phyloP scores from a whole-genome alignment of 2,113 vertebrate species.

The Phodopus roborovskii region DNA sequence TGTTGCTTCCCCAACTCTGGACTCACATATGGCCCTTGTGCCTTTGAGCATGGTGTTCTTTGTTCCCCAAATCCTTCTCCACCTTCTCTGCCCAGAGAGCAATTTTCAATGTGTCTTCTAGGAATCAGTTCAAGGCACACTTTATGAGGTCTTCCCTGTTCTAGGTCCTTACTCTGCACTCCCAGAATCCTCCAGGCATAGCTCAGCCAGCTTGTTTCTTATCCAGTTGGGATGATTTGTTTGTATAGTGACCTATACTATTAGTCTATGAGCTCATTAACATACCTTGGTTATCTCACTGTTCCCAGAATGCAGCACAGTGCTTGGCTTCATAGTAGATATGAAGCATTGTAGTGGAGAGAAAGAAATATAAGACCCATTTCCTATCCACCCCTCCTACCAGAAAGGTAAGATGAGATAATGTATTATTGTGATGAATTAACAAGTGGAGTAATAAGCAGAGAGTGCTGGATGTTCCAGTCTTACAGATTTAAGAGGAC shows the following conservation, averaged over 20 bases:
- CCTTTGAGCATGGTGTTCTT: neutral
- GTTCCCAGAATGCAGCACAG: neutral
- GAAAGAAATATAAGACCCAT: neutral
- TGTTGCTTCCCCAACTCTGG: neutral
- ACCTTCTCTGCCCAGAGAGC: neutral
- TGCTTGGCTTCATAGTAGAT: neutral
- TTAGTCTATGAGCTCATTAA: neutral
- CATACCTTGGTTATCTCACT: neutral
- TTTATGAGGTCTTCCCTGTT: neutral
- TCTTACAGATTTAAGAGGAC: neutral
- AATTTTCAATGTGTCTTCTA: neutral
- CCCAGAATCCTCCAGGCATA: neutral
- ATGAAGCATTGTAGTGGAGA: neutral
- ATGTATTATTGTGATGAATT: constrained; percentile 3
- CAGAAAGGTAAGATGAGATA: neutral
- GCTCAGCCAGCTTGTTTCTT: neutral
- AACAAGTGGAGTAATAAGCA: neutral
- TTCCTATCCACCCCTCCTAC: neutral
- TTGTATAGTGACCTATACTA: neutral
- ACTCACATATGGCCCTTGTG: neutral
- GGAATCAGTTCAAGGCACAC: neutral
- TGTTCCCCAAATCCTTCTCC: neutral
- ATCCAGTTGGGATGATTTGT: neutral
- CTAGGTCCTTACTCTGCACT: neutral
- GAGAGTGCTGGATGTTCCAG: accelerated